These are phyloP conservation scores for Strigamia maritima DNA, from an alignment of 2,888 invertebrate genomes.

Conservation along the genomic window DNA sequence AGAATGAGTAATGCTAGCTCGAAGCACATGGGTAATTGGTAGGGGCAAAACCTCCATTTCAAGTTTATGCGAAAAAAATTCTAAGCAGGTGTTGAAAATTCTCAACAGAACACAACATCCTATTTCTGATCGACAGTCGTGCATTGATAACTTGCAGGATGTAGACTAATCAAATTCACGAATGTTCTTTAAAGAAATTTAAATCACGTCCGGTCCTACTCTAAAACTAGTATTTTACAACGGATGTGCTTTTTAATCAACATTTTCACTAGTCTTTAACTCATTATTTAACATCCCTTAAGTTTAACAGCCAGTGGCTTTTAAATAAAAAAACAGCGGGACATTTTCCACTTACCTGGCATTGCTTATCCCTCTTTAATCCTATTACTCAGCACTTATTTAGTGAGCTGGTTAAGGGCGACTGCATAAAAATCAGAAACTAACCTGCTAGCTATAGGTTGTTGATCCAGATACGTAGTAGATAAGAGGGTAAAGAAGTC, in stretches of 20 bases:
- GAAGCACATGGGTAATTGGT: constrained; percentile 14
- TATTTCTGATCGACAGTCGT: not conserved
- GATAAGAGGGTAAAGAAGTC: not conserved
- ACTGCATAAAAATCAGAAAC: not conserved
- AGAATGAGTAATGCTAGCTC: not conserved
- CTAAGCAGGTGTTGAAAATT: not conserved
- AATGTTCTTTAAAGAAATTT: not conserved
- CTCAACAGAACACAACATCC: not conserved
- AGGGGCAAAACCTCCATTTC: constrained; percentile 5
- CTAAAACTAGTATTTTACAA: not conserved
- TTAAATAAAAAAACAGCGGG: too few species aligned
- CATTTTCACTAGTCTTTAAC: not conserved
- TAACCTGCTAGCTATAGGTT: constrained; percentile 11
- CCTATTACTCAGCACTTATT: not conserved
- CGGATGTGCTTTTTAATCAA: not conserved
- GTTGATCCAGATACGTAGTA: not conserved
- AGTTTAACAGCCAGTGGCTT: too few species aligned
- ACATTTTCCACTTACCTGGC: too few species aligned
- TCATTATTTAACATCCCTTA: too few species aligned
- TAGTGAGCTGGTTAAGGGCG: not conserved
- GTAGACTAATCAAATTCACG: not conserved
- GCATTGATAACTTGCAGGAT: not conserved
- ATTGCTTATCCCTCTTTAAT: not conserved
- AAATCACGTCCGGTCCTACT: not conserved
- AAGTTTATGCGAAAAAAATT: not conserved